phyloP scores from a whole-genome alignment of 2,888 invertebrate genomes.

The Pantelozetes paolii region DNA sequence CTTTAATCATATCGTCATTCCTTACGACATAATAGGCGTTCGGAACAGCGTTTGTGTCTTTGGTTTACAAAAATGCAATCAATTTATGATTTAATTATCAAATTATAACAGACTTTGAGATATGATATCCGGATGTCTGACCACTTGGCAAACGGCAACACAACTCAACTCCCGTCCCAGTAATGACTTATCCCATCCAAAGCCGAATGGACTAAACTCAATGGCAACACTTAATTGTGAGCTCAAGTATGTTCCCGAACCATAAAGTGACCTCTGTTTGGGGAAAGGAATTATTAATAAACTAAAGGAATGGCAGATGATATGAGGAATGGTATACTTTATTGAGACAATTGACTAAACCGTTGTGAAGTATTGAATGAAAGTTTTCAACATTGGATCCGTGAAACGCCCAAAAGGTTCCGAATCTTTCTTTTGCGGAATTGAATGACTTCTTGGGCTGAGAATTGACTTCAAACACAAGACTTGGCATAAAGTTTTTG shows the following conservation, averaged over 20 bases:
- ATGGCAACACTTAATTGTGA: slow-evolving; percentile 28
- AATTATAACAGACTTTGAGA: slow-evolving; percentile 7
- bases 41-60: slow-evolving; percentile 19
- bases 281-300: background rate
- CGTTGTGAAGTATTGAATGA: slow-evolving; percentile 40
- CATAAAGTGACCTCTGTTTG: slow-evolving; percentile 18
- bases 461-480: background rate
- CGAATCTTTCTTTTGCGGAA: background rate
- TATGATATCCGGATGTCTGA: slow-evolving; percentile 27
- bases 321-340: slow-evolving; percentile 1
- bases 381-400: slow-evolving; percentile 37
- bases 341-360: slow-evolving; percentile 32
- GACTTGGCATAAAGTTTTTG: background rate
- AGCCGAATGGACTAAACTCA: slow-evolving; percentile 36
- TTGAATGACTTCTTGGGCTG: background rate
- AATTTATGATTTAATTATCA: background rate
- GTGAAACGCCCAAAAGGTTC: slow-evolving; percentile 39
- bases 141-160: slow-evolving; percentile 38
- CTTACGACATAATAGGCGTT: slow-evolving; percentile 31
- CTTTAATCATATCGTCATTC: slow-evolving; percentile 33
- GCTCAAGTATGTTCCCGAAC: slow-evolving; percentile 37
- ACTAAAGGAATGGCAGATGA: background rate
- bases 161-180: slow-evolving; percentile 35
- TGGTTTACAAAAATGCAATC: slow-evolving; percentile 11
- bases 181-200: background rate